These are phyloP conservation scores for Aspiorhynchus laticeps DNA, from an alignment of 2,113 vertebrate genomes.

Conservation along the genomic window DNA sequence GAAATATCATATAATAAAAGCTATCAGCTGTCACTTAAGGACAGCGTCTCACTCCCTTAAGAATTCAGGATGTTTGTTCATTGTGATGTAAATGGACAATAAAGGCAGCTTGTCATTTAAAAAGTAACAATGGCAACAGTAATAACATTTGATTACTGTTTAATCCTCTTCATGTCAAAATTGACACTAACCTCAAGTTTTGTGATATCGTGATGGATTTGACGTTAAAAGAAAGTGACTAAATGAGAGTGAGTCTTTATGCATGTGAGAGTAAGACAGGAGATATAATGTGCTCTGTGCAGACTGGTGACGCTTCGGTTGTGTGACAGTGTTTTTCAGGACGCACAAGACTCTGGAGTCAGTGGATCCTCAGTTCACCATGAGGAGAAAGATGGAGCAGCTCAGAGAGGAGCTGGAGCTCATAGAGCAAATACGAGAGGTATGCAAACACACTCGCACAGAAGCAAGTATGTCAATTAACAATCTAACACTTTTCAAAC, in stretches of 20 bases:
- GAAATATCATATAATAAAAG: neutral
- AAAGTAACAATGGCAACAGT: neutral
- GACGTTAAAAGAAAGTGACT: neutral
- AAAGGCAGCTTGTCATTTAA: neutral
- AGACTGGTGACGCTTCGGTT: neutral
- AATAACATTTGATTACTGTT: neutral
- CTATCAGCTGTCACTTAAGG: neutral
- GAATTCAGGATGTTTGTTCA: neutral
- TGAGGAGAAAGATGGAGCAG: slow-evolving; percentile 95
- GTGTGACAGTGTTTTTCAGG: slow-evolving; percentile 83
- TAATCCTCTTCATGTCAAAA: neutral
- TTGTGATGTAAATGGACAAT: neutral
- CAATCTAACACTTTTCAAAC: too few species aligned
- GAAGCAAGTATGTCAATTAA: neutral
- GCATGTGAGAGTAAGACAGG: neutral
- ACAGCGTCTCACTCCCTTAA: neutral
- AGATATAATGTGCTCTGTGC: neutral
- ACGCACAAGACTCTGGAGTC: slow-evolving; percentile 90
- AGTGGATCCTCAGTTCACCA: slow-evolving; percentile 92
- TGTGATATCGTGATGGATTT: neutral
- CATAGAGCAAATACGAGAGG: slow-evolving; percentile 73
- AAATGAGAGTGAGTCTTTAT: slow-evolving; percentile 11
- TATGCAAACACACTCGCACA: slow-evolving; percentile 48
- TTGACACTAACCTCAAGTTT: neutral
- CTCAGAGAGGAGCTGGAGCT: slow-evolving; percentile 86